Evolutionary conservation across 1,140 invertebrate genomes (phyloP).

Genomic region (Neodiprion lecontei): DNA sequence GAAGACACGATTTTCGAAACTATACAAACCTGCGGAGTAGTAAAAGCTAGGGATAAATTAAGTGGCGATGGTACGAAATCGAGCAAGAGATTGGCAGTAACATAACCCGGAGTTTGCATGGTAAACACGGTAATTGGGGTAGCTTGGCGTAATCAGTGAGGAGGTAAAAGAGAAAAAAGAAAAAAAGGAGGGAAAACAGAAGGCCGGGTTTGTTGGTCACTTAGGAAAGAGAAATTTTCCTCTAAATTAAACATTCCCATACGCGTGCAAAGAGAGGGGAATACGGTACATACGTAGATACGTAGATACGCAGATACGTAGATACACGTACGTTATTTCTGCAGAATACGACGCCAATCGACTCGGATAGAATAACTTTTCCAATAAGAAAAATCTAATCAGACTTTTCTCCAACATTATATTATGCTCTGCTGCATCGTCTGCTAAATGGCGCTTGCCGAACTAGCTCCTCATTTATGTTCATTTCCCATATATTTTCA

Average conservation of each 20-base stretch:
- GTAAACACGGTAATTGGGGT: conserved; percentile 12
- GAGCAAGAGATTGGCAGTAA: no score
- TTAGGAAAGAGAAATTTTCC: conserved; percentile 51
- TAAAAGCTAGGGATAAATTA: no score
- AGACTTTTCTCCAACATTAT: conserved; percentile 39
- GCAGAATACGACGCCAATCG: conserved; percentile 27
- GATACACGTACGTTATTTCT: conserved; percentile 16
- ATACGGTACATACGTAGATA: neutral
- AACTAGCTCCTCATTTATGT: neutral
- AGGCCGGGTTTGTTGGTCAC: conserved; percentile 40
- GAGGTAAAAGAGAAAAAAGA: neutral
- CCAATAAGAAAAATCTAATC: conserved; percentile 53
- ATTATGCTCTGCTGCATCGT: no score
- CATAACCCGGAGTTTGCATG: neutral
- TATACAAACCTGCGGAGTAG: no score
- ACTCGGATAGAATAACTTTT: conserved; percentile 34
- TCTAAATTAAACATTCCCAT: conserved; percentile 45
- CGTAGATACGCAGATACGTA: neutral
- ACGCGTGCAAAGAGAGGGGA: neutral
- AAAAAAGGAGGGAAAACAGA: neutral
- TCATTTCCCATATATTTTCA: neutral
- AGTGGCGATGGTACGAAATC: no score
- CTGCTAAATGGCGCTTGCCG: conserved; percentile 43
- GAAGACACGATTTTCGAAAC: no score
- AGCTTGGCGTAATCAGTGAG: neutral